A percentile compares a stretch with the other conserved stretches of the same genome.
phyloP scores from a whole-genome alignment of 2,797 vertebrate genomes.

The Ciconia nigra region DNA sequence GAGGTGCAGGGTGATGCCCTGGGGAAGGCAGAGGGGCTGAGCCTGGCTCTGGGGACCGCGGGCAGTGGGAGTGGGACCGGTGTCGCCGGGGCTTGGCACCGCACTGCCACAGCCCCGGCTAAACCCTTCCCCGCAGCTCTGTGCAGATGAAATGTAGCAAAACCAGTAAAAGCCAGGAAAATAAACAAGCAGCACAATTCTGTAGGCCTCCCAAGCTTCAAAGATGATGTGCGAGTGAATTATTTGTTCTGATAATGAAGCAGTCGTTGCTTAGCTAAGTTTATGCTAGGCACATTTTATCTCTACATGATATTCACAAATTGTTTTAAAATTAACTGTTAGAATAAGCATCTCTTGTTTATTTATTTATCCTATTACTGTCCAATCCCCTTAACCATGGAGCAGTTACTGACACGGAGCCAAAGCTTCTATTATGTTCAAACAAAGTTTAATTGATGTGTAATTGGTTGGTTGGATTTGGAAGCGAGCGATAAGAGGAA shows the following conservation, averaged over 20 bases:
- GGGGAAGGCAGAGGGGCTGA: not conserved
- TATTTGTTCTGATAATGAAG: slow-evolving; percentile 73
- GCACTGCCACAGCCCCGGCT: not conserved
- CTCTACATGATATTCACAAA: slow-evolving; percentile 76
- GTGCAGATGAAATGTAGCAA: slow-evolving; percentile 46
- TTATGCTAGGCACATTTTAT: slow-evolving; percentile 71
- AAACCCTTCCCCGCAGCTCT: not conserved
- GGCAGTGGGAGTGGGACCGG: fast-evolving
- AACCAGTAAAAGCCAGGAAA: slow-evolving; percentile 57
- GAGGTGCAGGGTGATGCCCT: not conserved
- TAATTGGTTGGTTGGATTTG: slow-evolving; percentile 41
- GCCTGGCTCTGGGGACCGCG: not conserved
- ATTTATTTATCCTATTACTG: slow-evolving; percentile 67
- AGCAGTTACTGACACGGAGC: slow-evolving; percentile 42
- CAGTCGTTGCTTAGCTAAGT: slow-evolving; percentile 68
- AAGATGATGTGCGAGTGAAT: slow-evolving; percentile 74
- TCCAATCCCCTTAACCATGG: slow-evolving; percentile 18
- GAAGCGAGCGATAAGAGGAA: not conserved
- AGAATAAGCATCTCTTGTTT: slow-evolving; percentile 76
- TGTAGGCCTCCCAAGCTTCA: slow-evolving; percentile 58
- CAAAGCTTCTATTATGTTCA: slow-evolving; percentile 60
- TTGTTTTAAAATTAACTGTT: slow-evolving; percentile 82
- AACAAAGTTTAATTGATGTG: slow-evolving; percentile 56
- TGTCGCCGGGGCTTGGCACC: not conserved
- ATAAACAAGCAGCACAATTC: slow-evolving; percentile 70